phyloP scores from a whole-genome alignment of 1,140 invertebrate genomes.

The Zaprionus davidi region DNA sequence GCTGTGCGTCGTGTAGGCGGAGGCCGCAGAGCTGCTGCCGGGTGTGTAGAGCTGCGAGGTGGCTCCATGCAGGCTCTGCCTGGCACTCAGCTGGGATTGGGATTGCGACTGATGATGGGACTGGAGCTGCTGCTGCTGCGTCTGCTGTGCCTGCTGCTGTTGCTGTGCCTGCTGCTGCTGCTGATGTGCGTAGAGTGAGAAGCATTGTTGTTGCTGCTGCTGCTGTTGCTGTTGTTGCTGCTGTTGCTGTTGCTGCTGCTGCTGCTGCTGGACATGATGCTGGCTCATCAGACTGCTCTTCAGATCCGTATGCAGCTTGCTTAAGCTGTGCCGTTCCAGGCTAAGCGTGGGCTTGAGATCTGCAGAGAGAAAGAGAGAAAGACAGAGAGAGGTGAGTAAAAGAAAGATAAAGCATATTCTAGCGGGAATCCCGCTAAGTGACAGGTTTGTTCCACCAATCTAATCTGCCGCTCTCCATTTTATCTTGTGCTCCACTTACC shows the following conservation, averaged over 20 bases:
- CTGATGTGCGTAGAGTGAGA: slow-evolving; percentile 22
- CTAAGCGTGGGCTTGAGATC: slow-evolving; percentile 76
- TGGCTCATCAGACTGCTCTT: slow-evolving; percentile 62
- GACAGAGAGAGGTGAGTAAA: background rate
- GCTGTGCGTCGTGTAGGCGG: slow-evolving; percentile 68
- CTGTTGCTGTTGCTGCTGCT: slow-evolving; percentile 72
- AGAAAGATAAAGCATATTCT: slow-evolving; percentile 2
- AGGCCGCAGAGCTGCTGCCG: slow-evolving; percentile 63
- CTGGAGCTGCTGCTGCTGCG: slow-evolving; percentile 41
- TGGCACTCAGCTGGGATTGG: slow-evolving; percentile 56
- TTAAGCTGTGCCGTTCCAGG: slow-evolving; percentile 71
- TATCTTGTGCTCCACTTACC: slow-evolving; percentile 53
- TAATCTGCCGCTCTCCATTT: background rate
- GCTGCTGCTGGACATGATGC: slow-evolving; percentile 77
- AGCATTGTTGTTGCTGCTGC: slow-evolving; percentile 36
- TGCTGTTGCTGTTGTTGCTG: slow-evolving; percentile 50
- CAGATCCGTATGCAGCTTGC: slow-evolving; percentile 71
- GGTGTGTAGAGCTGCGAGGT: slow-evolving; percentile 63
- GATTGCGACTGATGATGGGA: slow-evolving; percentile 56
- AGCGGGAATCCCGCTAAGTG: background rate
- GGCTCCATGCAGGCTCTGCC: slow-evolving; percentile 53
- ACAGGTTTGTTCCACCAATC: background rate
- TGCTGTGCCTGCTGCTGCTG: slow-evolving; percentile 32
- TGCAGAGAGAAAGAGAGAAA: slow-evolving; percentile 11
- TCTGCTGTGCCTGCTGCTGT: slow-evolving; percentile 33